These are phyloP conservation scores for Steatornis caripensis DNA, from an alignment of 2,113 vertebrate species.

Conservation along the genomic window DNA sequence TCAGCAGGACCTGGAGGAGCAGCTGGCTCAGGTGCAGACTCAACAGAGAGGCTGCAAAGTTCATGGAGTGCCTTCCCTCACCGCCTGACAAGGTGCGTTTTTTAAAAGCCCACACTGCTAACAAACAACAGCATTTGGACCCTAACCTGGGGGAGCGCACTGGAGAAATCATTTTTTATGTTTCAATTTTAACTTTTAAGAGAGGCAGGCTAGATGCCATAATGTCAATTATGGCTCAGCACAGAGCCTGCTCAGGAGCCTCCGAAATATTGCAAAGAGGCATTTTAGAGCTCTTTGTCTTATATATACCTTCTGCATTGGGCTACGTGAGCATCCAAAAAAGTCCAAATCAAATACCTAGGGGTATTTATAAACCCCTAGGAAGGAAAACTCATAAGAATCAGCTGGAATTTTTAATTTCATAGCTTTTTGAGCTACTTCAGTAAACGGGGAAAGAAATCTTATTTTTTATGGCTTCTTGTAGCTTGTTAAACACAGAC, in stretches of 20 bases:
- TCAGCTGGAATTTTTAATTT: neutral
- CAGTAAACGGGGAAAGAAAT: neutral
- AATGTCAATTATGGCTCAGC: neutral
- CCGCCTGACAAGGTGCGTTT: neutral
- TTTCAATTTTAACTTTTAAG: neutral
- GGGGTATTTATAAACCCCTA: neutral
- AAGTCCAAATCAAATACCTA: neutral
- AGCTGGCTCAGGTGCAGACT: neutral
- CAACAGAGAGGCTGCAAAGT: neutral
- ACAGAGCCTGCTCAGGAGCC: neutral
- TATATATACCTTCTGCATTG: neutral
- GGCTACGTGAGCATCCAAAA: neutral
- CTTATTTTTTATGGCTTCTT: neutral
- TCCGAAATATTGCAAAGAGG: neutral
- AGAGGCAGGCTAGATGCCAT: neutral
- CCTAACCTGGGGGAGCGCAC: rapidly evolving
- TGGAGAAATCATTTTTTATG: neutral
- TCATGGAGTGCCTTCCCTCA: neutral
- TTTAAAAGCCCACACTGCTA: neutral
- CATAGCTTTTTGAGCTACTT: neutral
- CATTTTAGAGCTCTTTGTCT: neutral
- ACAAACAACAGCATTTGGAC: rapidly evolving
- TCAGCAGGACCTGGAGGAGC: neutral
- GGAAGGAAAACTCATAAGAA: neutral
- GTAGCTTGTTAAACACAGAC: neutral